A percentile compares a stretch with the other conserved stretches of the same genome.
Evolutionary conservation across 2,888 invertebrate species (phyloP).

Genomic region (Polylopha cassiicola): DNA sequence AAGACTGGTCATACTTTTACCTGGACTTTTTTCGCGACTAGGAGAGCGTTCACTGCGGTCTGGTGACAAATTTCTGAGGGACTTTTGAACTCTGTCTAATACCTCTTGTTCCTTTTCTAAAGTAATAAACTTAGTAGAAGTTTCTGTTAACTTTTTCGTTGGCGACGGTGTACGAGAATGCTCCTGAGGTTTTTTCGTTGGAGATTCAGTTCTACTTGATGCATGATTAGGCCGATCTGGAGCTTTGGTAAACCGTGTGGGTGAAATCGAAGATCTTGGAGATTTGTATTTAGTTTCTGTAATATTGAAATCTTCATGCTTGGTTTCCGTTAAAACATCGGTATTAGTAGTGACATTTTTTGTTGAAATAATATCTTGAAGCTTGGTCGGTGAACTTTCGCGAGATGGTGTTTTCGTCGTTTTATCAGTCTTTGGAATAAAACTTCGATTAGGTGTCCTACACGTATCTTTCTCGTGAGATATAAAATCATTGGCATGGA

Average conservation of each 20-base stretch:
- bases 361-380: slow-evolving; percentile 37
- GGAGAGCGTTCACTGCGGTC: slow-evolving; percentile 50
- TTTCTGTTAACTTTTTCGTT: slow-evolving; percentile 38
- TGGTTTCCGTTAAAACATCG: neutral
- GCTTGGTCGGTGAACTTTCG: slow-evolving; percentile 46
- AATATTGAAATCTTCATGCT: slow-evolving; percentile 16
- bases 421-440: slow-evolving; percentile 19
- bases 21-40: slow-evolving; percentile 46
- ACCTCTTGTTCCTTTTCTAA: slow-evolving; percentile 62
- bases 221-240: slow-evolving; percentile 22
- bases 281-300: slow-evolving; percentile 14
- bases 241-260: slow-evolving; percentile 12
- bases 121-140: slow-evolving; percentile 42
- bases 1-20: slow-evolving; percentile 46
- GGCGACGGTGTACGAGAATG: slow-evolving; percentile 32
- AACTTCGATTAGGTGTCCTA: no score
- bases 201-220: slow-evolving; percentile 1
- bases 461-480: slow-evolving; percentile 39
- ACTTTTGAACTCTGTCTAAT: slow-evolving; percentile 57
- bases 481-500: slow-evolving; percentile 40
- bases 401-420: slow-evolving; percentile 28
- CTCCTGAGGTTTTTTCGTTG: slow-evolving; percentile 15
- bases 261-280: slow-evolving; percentile 16
- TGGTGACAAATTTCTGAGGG: slow-evolving; percentile 60
- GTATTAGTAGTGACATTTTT: slow-evolving; percentile 21